Evolutionary conservation across 2,797 vertebrate genomes (phyloP).

Genomic region (Notolabrus celidotus): DNA sequence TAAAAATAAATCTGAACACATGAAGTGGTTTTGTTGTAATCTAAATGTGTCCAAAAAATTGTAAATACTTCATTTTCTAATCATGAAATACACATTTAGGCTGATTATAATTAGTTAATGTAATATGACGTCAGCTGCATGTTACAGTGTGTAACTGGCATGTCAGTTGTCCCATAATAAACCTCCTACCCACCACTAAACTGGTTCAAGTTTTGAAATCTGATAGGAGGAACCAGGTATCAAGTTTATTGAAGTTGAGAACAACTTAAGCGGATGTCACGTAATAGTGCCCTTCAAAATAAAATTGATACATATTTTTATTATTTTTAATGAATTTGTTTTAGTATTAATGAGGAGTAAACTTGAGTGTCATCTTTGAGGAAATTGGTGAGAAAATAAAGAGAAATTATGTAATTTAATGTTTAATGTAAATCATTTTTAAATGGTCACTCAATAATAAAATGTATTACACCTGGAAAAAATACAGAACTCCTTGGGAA

Average conservation of each 20-base stretch:
- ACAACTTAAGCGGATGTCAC: not conserved
- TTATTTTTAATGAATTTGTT: too few species aligned
- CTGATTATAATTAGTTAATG: not conserved
- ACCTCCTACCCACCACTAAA: conserved; percentile 48
- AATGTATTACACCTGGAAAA: too few species aligned
- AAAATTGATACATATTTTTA: too few species aligned
- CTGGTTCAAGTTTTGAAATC: conserved; percentile 78
- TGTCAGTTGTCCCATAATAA: conserved; percentile 35
- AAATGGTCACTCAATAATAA: too few species aligned
- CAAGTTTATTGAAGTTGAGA: not conserved
- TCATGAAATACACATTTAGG: not conserved
- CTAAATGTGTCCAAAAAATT: not conserved
- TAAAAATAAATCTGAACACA: too few species aligned
- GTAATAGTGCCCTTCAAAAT: conserved; percentile 23
- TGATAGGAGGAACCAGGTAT: conserved; percentile 58
- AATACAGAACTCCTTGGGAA: too few species aligned
- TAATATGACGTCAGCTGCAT: not conserved
- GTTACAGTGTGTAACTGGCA: not conserved
- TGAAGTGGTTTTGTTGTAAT: too few species aligned
- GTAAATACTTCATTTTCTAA: not conserved
- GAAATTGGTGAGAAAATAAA: too few species aligned
- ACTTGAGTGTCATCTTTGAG: too few species aligned
- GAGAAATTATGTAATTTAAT: too few species aligned
- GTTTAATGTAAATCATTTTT: too few species aligned
- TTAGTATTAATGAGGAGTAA: too few species aligned